phyloP scores from a whole-genome alignment of 2,113 vertebrate species.

The Micromys minutus region DNA sequence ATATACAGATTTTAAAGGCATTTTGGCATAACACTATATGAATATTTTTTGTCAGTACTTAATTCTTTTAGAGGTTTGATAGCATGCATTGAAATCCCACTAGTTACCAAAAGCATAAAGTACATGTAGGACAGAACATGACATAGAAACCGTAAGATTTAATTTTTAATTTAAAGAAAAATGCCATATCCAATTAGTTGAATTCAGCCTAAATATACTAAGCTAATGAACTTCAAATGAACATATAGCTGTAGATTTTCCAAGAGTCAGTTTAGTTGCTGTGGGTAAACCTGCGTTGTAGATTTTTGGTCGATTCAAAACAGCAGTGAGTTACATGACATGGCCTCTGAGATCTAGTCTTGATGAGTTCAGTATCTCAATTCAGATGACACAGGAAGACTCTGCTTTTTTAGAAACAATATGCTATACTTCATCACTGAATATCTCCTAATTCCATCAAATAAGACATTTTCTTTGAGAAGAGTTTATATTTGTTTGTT shows the following conservation, averaged over 20 bases:
- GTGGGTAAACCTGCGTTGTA: not conserved
- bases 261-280: not conserved
- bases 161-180: not conserved
- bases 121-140: too few relatives aligned
- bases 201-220: not conserved
- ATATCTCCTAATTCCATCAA: not conserved
- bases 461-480: not conserved
- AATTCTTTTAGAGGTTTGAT: too few relatives aligned
- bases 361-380: not conserved
- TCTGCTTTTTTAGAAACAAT: not conserved
- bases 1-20: too few relatives aligned
- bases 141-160: too few relatives aligned
- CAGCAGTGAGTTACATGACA: not conserved
- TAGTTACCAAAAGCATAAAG: too few relatives aligned
- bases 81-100: too few relatives aligned
- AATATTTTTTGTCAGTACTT: too few relatives aligned
- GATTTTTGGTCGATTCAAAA: not conserved
- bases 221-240: slow-evolving; percentile 12
- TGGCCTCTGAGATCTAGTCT: not conserved
- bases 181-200: not conserved
- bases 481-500: not conserved
- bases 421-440: not conserved
- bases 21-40: too few relatives aligned
- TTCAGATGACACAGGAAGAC: not conserved
- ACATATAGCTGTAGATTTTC: not conserved